Conservation (phyloP, 2,888 invertebrate species). For the Hemistola chrysoprasaria region DNA sequence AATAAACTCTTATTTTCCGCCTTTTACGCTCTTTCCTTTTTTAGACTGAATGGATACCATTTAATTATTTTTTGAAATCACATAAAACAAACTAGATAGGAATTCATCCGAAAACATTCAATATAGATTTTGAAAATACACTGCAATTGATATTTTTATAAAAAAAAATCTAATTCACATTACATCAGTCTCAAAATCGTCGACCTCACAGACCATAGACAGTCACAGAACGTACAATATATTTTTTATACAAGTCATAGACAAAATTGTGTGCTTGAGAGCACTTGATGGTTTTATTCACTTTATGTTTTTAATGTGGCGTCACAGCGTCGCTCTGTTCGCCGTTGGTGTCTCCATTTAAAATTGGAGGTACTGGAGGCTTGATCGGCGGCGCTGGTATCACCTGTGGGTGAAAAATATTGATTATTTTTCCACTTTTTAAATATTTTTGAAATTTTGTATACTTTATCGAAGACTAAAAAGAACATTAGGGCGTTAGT, state of each 20-base stretch:
- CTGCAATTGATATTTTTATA: too few species aligned
- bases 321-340: constrained; percentile 47
- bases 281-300: constrained; percentile 14
- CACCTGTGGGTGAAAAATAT: constrained; percentile 51
- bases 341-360: constrained; percentile 68
- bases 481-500: too few species aligned
- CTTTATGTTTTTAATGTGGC: constrained; percentile 37
- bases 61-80: too few species aligned
- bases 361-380: constrained; percentile 50
- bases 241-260: constrained; percentile 25
- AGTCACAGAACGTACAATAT: constrained; percentile 32
- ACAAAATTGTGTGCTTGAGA: constrained; percentile 27
- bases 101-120: too few species aligned
- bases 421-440: too few species aligned
- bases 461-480: too few species aligned
- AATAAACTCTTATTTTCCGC: too few species aligned
- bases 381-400: constrained; percentile 75
- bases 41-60: too few species aligned
- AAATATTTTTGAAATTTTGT: too few species aligned
- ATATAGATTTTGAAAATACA: too few species aligned
- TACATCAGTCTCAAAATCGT: constrained; percentile 69
- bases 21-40: too few species aligned
- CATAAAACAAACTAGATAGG: too few species aligned
- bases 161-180: constrained; percentile 58
- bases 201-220: constrained; percentile 39